phyloP scores from a whole-genome alignment of 2,888 invertebrate genomes.

The Notodonta ziczac region DNA sequence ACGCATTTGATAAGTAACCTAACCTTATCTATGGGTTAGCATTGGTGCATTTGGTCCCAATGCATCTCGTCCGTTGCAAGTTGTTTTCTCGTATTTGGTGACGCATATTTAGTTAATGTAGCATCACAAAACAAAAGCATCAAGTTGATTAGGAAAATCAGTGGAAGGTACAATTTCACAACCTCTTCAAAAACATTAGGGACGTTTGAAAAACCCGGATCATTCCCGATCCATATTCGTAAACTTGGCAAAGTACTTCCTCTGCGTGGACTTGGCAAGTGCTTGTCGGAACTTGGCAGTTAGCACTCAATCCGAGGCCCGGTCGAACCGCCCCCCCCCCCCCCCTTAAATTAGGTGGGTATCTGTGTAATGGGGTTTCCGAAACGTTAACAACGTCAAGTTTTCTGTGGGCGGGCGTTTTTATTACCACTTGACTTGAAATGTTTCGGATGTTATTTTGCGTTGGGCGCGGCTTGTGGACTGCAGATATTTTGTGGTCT shows the following conservation, averaged over 20 bases:
- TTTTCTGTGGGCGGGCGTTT: constrained; percentile 29
- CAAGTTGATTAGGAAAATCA: no score
- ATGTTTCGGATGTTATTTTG: not conserved
- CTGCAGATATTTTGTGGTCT: not conserved
- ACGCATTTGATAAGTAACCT: no score
- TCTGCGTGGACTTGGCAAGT: constrained; percentile 1
- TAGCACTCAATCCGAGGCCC: constrained; percentile 9
- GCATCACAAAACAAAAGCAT: no score
- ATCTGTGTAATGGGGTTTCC: constrained; percentile 41
- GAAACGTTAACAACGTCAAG: constrained; percentile 36
- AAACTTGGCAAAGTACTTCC: constrained; percentile 1
- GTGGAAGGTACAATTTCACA: not conserved
- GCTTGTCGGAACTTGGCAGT: constrained; percentile 11
- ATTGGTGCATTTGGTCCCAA: no score
- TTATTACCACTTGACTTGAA: constrained; percentile 11
- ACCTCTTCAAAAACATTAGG: not conserved
- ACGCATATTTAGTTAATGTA: no score
- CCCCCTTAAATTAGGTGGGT: constrained; percentile 31
- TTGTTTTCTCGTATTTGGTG: no score
- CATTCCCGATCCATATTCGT: not conserved
- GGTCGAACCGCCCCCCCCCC: no score
- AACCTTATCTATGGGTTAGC: no score
- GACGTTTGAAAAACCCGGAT: not conserved
- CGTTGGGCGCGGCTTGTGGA: not conserved
- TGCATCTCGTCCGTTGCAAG: no score